phyloP scores from a whole-genome alignment of 2,797 vertebrate species.

The Leptoclinus maculatus region DNA sequence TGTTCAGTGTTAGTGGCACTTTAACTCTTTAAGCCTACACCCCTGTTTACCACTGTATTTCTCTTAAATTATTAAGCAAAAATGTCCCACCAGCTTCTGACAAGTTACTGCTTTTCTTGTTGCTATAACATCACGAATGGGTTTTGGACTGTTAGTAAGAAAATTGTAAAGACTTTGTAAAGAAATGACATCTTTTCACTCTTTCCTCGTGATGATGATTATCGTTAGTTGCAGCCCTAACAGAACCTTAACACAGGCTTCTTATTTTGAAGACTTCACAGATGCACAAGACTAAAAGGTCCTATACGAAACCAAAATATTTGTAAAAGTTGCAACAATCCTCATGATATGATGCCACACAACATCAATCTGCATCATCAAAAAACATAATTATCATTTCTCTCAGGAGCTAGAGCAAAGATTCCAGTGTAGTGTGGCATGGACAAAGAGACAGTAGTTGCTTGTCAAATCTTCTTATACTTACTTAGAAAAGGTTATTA shows the following conservation, averaged over 20 bases:
- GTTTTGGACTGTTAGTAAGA: not conserved
- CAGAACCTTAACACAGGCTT: not conserved
- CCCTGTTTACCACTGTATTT: not conserved
- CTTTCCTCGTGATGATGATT: not conserved
- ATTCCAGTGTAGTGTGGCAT: not conserved
- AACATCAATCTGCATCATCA: not conserved
- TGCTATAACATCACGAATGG: not conserved
- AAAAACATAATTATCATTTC: not conserved
- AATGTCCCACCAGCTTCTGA: not conserved
- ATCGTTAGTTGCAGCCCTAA: not conserved
- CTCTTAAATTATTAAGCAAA: not conserved
- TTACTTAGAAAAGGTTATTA: not conserved
- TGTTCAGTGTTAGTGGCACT: slow-evolving; percentile 17
- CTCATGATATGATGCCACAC: not conserved
- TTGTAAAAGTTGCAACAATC: not conserved
- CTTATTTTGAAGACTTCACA: not conserved
- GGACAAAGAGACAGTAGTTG: not conserved
- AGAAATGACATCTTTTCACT: not conserved
- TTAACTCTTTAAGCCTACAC: not conserved
- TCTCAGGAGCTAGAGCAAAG: not conserved
- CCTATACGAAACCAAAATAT: not conserved
- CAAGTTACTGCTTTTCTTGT: not conserved
- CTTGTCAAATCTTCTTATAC: not conserved
- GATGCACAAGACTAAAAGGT: not conserved
- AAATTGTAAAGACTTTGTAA: too few species aligned